These are phyloP conservation scores for Coregonus clupeaformis DNA, from an alignment of 2,113 vertebrate genomes.

Conservation along the genomic window DNA sequence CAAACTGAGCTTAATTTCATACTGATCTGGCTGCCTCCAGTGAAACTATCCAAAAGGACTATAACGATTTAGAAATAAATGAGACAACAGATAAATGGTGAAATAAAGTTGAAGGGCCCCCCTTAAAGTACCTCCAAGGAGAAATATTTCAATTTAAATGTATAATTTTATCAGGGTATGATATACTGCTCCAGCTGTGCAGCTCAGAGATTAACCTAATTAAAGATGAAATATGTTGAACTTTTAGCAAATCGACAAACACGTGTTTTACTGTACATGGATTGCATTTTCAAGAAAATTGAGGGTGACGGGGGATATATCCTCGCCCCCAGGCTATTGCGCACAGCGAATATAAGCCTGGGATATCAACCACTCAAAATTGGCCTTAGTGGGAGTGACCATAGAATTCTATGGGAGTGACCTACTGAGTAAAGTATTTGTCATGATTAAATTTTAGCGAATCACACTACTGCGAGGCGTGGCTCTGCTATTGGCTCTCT, in stretches of 20 bases:
- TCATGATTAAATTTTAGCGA: no score
- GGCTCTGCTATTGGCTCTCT: no score
- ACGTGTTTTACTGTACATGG: slow-evolving; percentile 29
- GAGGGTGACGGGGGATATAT: no score
- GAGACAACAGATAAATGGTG: slow-evolving; percentile 69
- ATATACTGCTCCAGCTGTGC: slow-evolving; percentile 52
- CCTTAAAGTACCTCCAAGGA: slow-evolving; percentile 54
- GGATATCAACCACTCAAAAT: no score
- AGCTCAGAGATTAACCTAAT: slow-evolving; percentile 62
- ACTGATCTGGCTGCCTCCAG: slow-evolving; percentile 68
- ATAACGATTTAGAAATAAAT: slow-evolving; percentile 61
- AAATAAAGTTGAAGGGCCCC: slow-evolving; percentile 56
- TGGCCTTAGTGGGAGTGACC: no score
- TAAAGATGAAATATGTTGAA: slow-evolving; percentile 58
- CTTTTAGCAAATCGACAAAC: slow-evolving; percentile 43
- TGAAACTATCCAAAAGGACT: slow-evolving; percentile 66
- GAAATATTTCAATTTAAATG: slow-evolving; percentile 74
- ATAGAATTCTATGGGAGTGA: no score
- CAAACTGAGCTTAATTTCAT: slow-evolving; percentile 75
- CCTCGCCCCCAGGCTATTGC: no score
- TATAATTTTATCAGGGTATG: slow-evolving; percentile 61
- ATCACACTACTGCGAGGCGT: no score
- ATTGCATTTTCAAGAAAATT: not conserved
- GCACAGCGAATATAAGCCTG: no score
- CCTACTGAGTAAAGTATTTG: no score